Percentiles rank a stretch among this genome's conserved stretches.
Conservation (phyloP, 1,140 invertebrate genomes). For the Periplaneta americana region DNA sequence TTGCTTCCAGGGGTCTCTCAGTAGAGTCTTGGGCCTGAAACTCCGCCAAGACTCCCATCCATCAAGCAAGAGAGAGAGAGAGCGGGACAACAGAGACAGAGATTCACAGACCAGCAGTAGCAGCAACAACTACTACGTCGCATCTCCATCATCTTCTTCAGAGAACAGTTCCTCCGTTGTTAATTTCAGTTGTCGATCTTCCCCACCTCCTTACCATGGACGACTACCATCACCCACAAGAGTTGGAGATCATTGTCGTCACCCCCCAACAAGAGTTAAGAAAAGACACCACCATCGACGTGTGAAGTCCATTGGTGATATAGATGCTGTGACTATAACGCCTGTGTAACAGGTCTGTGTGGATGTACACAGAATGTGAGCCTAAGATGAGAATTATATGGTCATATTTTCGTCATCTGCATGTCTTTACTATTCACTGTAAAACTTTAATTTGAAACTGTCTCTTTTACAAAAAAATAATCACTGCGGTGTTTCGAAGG, state of each 20-base stretch:
- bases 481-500: no score
- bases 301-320: constrained; percentile 66
- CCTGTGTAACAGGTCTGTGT: constrained; percentile 25
- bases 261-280: constrained; percentile 1
- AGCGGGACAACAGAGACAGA: not conserved
- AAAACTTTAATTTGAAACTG: no score
- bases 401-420: not conserved
- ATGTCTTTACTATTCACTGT: not conserved
- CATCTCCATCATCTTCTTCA: constrained; percentile 26
- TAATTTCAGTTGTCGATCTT: constrained; percentile 21
- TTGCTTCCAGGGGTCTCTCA: constrained; percentile 68
- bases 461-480: no score
- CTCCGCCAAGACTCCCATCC: constrained; percentile 44
- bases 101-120: constrained; percentile 19
- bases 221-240: constrained; percentile 35
- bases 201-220: constrained; percentile 41
- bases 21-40: constrained; percentile 64
- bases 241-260: not conserved
- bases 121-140: constrained; percentile 13
- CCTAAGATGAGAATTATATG: not conserved
- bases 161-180: constrained; percentile 25
- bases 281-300: constrained; percentile 49
- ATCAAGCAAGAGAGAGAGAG: constrained; percentile 17
- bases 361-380: not conserved
- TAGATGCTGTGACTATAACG: constrained; percentile 50